These are phyloP conservation scores for Triplophysa yarkandensis DNA, from an alignment of 2,797 vertebrate genomes.

Conservation along the genomic window DNA sequence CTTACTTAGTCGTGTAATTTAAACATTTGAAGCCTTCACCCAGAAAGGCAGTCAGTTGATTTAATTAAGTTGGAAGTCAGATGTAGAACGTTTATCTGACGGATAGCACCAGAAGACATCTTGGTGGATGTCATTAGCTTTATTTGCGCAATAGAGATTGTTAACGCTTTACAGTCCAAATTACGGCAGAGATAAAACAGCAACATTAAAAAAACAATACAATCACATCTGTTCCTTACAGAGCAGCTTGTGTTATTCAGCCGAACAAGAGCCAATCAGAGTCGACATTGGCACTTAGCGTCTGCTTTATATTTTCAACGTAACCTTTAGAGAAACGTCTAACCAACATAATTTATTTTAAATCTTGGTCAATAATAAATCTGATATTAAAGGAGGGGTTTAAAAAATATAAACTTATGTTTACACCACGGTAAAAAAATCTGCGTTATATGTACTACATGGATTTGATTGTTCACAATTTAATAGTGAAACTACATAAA, in stretches of 20 bases:
- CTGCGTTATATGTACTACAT: too few relatives aligned
- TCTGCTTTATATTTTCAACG: background rate
- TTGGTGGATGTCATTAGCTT: constrained; percentile 22
- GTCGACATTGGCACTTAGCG: background rate
- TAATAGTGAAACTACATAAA: too few relatives aligned
- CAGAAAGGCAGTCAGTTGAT: constrained; percentile 44
- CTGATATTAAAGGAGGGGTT: too few relatives aligned
- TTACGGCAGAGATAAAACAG: background rate
- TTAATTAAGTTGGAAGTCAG: constrained; percentile 47
- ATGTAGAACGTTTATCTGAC: constrained; percentile 22
- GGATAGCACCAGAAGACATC: constrained; percentile 5
- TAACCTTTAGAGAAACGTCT: background rate
- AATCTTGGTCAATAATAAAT: too few relatives aligned
- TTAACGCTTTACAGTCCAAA: background rate
- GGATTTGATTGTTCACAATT: too few relatives aligned
- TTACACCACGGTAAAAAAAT: too few relatives aligned
- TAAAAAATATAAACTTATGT: too few relatives aligned
- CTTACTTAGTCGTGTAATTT: constrained; percentile 83
- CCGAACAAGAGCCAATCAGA: background rate
- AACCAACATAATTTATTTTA: too few relatives aligned
- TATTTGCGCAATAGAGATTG: constrained; percentile 11
- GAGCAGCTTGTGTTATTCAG: background rate
- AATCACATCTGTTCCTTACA: background rate
- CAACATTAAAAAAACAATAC: background rate
- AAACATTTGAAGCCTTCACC: constrained; percentile 73